Percentiles rank a stretch among this genome's conserved stretches.
These are phyloP conservation scores for Pyxicephalus adspersus DNA, from an alignment of 2,113 vertebrate genomes.

Conservation along the genomic window DNA sequence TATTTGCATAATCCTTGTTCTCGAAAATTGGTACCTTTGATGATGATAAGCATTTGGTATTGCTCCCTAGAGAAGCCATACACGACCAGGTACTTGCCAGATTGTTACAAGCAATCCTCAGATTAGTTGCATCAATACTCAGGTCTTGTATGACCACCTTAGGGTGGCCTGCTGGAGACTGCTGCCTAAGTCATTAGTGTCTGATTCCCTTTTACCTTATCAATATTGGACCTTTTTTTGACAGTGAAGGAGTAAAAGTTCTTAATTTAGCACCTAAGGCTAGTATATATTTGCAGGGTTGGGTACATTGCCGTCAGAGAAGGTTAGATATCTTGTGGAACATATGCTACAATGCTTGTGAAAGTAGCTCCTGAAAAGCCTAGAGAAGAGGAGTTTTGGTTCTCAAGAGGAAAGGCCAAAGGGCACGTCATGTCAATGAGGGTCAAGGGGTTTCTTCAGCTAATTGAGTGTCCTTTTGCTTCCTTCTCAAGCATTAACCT, in stretches of 20 bases:
- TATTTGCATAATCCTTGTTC: no score
- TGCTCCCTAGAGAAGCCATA: no score
- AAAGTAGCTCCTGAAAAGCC: conserved; percentile 42
- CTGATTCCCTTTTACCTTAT: conserved; percentile 5
- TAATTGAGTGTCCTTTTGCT: conserved; percentile 57
- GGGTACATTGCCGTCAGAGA: conserved; percentile 35
- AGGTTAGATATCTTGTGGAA: conserved; percentile 32
- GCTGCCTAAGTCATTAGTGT: background rate
- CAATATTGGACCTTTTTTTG: background rate
- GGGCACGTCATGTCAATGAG: conserved; percentile 55
- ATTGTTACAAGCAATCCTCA: no score
- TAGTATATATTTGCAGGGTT: background rate
- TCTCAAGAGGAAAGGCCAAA: conserved; percentile 59
- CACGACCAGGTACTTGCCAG: no score
- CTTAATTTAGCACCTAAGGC: conserved; percentile 13
- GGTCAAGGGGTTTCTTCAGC: conserved; percentile 56
- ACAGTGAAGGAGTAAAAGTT: conserved; percentile 35
- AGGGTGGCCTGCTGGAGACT: background rate
- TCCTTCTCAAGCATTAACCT: conserved; percentile 52
- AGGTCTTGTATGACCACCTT: background rate
- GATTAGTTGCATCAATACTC: no score
- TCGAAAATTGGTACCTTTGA: no score
- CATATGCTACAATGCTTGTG: conserved; percentile 54
- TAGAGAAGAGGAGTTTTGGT: conserved; percentile 51
- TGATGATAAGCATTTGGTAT: no score